These are phyloP conservation scores for Aphidoletes aphidimyza DNA, from an alignment of 2,888 invertebrate species.

Conservation along the genomic window DNA sequence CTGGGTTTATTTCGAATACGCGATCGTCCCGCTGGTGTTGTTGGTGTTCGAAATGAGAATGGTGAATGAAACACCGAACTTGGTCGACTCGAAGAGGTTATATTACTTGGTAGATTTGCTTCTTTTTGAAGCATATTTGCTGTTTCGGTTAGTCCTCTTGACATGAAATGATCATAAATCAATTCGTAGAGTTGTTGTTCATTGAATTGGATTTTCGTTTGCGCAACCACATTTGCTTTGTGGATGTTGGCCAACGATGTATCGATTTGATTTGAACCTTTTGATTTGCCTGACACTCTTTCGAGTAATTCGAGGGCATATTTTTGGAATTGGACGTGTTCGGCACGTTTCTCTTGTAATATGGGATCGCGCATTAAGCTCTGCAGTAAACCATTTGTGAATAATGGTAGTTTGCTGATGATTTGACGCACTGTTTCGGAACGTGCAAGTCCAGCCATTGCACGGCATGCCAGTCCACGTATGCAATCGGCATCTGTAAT, in stretches of 20 bases:
- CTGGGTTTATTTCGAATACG: slow-evolving; percentile 53
- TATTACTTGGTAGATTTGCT: slow-evolving; percentile 71
- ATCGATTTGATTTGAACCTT: slow-evolving; percentile 83
- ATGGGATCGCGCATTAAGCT: slow-evolving; percentile 97
- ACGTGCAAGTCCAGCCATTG: slow-evolving; percentile 92
- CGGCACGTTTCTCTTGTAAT: slow-evolving; percentile 93
- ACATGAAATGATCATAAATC: slow-evolving; percentile 86
- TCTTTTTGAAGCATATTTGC: slow-evolving; percentile 81
- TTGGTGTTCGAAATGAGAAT: slow-evolving; percentile 59
- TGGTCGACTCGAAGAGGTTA: slow-evolving; percentile 62
- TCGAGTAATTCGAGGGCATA: slow-evolving; percentile 91
- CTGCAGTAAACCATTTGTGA: slow-evolving; percentile 92
- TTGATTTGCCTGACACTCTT: slow-evolving; percentile 90
- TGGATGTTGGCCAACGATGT: slow-evolving; percentile 90
- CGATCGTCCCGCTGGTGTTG: neutral
- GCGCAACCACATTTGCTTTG: slow-evolving; percentile 93
- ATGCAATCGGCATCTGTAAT: slow-evolving; percentile 97
- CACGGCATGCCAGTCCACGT: slow-evolving; percentile 91
- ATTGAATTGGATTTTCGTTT: slow-evolving; percentile 94
- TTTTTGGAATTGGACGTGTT: slow-evolving; percentile 95
- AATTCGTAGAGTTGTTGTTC: slow-evolving; percentile 91
- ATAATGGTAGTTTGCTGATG: slow-evolving; percentile 92
- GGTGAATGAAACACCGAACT: slow-evolving; percentile 63
- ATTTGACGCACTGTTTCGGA: slow-evolving; percentile 94
- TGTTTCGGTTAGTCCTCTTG: slow-evolving; percentile 78